These are phyloP conservation scores for Aspidiotus destructor DNA, from an alignment of 2,888 invertebrate species.

Conservation along the genomic window DNA sequence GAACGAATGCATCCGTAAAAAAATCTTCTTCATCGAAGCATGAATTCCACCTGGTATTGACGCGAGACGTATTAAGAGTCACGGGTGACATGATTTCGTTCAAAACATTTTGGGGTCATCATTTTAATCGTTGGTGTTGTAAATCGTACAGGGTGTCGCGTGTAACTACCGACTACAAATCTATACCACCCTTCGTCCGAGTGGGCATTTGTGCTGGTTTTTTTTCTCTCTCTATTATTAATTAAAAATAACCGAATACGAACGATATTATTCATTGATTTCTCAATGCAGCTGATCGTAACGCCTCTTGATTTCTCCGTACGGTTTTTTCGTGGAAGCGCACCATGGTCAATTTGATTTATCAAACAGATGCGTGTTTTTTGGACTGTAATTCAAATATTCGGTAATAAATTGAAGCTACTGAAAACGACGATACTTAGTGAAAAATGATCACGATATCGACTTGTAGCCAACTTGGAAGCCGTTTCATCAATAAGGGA, in stretches of 20 bases:
- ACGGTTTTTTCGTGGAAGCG: no score
- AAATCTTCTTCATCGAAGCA: neutral
- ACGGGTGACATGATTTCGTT: constrained; percentile 1
- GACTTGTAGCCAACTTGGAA: no score
- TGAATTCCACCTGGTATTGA: neutral
- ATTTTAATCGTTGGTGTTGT: neutral
- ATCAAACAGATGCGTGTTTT: no score
- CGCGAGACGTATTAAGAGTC: neutral
- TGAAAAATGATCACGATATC: no score
- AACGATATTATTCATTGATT: neutral
- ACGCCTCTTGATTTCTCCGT: neutral
- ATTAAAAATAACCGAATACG: neutral
- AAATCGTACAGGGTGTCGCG: neutral
- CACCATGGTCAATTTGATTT: no score
- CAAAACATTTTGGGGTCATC: neutral
- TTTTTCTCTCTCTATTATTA: neutral
- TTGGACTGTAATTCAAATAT: no score
- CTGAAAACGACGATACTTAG: no score
- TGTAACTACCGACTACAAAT: neutral
- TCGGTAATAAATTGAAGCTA: no score
- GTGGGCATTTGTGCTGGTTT: no score
- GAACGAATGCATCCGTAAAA: neutral
- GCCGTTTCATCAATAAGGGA: no score
- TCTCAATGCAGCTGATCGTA: neutral
- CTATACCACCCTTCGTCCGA: neutral